phyloP scores from a whole-genome alignment of 2,797 vertebrate species.

The Agapornis canus region DNA sequence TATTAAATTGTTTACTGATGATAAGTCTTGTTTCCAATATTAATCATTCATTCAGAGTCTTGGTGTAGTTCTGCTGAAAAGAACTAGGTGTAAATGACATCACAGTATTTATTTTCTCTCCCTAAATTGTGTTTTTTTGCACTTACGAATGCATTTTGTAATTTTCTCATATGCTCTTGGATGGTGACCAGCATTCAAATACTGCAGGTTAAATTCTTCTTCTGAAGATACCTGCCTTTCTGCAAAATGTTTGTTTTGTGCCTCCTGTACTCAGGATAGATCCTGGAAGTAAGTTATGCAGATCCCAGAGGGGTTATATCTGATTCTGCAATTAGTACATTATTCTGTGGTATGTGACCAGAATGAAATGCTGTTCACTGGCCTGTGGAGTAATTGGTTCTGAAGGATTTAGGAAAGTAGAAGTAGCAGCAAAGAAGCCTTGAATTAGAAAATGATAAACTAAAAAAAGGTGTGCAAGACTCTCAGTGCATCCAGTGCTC shows the following conservation, averaged over 20 bases:
- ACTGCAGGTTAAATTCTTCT: not conserved
- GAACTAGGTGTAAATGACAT: not conserved
- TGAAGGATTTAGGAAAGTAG: not conserved
- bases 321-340: not conserved
- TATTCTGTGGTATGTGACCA: not conserved
- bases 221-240: not conserved
- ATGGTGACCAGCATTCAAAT: not conserved
- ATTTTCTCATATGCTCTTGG: not conserved
- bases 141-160: not conserved
- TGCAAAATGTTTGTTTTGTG: not conserved
- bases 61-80: not conserved
- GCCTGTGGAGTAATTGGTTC: not conserved
- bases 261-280: not conserved
- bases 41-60: not conserved
- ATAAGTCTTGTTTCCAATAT: not conserved
- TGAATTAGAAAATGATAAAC: not conserved
- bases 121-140: not conserved
- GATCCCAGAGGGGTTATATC: not conserved
- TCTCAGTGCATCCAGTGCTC: not conserved
- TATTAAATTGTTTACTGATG: conserved; percentile 35
- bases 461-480: not conserved
- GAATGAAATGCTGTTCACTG: not conserved
- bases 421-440: not conserved
- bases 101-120: not conserved
- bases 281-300: not conserved